Evolutionary conservation across 2,888 invertebrate genomes (phyloP), one percentile per base, ranked within the genome.

Genomic region (Heliconius ethilla): DNA sequence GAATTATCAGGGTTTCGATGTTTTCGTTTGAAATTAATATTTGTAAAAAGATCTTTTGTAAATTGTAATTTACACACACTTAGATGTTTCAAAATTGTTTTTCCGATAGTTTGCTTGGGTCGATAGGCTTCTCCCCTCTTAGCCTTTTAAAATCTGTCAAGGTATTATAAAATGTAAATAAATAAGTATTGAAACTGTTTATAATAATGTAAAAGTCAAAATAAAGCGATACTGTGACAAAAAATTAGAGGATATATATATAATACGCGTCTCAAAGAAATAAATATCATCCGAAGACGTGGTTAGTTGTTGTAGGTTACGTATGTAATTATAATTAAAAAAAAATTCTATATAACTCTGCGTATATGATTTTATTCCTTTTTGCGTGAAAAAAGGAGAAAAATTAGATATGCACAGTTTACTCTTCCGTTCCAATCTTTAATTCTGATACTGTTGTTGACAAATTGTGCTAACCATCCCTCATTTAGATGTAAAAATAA

Each of bases 151-250:
- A 84, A 83, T 85, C 84, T 87, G 85, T 86, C 85, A 85, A 89
- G 86, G 87, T 86, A 86, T 86, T 85, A 87, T 88, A 86, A 87
- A 85, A 25, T 91, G 89, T 92, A 91, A 90, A 90, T 92, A 91
- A 90, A 89, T 93, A 92, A 89, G 87, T 92, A 92, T 88, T 90
- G 87, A 90, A 90, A 90, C 85, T 91, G 90, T 92, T 92, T 89
- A 90, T 92, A 89, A 88, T 91, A 92, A 90, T 87, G 85, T 91
- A 87, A 92, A 87, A 93, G 94, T 94, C 94, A 94, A 93, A 93
- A 93, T 93, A 92, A 94, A 94, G 94, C 94, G 91, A 91, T 87
- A 93, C 94, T 94, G 94, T 94, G 94, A 94, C 89, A 94, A 94
- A 78, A 92, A 87, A 90, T 92, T 94, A 94, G 94, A 91, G 88